phyloP scores from a whole-genome alignment of 2,113 vertebrate species.

The Festucalex cinctus region DNA sequence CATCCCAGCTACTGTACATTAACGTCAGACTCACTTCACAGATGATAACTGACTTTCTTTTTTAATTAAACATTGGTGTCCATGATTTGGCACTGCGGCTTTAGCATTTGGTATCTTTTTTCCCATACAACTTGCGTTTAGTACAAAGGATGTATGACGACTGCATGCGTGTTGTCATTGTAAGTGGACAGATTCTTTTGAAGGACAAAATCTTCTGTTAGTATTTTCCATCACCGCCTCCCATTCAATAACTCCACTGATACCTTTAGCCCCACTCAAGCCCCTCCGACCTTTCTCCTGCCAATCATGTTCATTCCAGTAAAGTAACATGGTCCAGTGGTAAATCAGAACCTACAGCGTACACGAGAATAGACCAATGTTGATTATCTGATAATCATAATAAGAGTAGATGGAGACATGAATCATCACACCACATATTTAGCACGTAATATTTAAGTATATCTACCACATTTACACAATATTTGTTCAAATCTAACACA shows the following conservation, averaged over 20 bases:
- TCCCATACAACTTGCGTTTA: neutral
- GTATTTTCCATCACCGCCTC: conserved; percentile 19
- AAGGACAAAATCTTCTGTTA: conserved; percentile 27
- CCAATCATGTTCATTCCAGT: conserved; percentile 55
- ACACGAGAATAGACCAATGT: conserved; percentile 41
- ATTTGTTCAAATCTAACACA: no score
- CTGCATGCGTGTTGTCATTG: conserved; percentile 12
- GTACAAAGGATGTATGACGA: neutral
- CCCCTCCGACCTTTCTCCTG: conserved; percentile 56
- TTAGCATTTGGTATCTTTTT: neutral
- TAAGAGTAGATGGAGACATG: conserved; percentile 19
- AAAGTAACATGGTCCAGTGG: conserved; percentile 42
- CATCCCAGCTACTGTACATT: conserved; percentile 38
- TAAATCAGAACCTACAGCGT: conserved; percentile 50
- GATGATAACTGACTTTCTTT: conserved; percentile 43
- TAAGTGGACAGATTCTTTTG: conserved; percentile 23
- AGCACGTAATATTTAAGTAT: neutral
- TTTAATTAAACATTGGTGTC: conserved; percentile 10
- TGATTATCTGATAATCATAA: conserved; percentile 43
- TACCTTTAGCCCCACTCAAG: conserved; percentile 38
- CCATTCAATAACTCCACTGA: conserved; percentile 40
- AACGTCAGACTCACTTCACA: conserved; percentile 52
- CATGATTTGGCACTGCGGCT: conserved; percentile 3
- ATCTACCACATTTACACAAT: neutral
- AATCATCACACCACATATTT: neutral